Evolutionary conservation across 2,113 vertebrate species (phyloP).

Genomic region (Mirza zaza): DNA sequence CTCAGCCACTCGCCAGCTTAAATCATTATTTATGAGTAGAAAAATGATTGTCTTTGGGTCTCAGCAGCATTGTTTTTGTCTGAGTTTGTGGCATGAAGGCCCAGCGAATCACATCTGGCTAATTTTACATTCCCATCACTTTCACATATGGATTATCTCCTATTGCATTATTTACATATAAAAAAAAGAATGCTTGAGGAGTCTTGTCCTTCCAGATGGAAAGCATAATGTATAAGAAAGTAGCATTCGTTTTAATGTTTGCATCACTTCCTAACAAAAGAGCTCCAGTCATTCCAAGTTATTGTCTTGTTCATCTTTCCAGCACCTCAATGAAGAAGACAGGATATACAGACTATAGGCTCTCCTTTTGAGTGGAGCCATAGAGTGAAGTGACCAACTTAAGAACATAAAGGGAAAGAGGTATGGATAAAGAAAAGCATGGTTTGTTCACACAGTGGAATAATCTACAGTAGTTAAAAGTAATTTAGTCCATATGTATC

Average conservation of each 20-base stretch:
- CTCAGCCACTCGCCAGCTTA: not conserved
- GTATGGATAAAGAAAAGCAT: not conserved
- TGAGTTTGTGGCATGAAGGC: not conserved
- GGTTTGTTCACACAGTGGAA: not conserved
- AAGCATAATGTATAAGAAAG: not conserved
- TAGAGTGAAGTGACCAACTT: not conserved
- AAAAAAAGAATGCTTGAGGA: not conserved
- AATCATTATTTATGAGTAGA: constrained; percentile 25
- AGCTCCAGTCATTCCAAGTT: not conserved
- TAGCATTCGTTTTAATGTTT: not conserved
- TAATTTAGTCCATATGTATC: not conserved
- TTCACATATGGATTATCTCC: not conserved
- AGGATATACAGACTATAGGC: not conserved
- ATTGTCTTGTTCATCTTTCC: not conserved
- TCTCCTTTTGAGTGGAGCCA: not conserved
- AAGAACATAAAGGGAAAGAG: not conserved
- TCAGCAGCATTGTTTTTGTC: not conserved
- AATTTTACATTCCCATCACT: not conserved
- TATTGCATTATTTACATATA: not conserved
- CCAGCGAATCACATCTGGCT: not conserved
- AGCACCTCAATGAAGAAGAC: not conserved
- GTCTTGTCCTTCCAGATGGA: not conserved
- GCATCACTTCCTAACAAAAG: not conserved
- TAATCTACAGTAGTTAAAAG: not conserved
- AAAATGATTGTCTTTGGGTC: not conserved